phyloP scores from a whole-genome alignment of 2,113 vertebrate species.

The Thalassarche chlororhynchos region DNA sequence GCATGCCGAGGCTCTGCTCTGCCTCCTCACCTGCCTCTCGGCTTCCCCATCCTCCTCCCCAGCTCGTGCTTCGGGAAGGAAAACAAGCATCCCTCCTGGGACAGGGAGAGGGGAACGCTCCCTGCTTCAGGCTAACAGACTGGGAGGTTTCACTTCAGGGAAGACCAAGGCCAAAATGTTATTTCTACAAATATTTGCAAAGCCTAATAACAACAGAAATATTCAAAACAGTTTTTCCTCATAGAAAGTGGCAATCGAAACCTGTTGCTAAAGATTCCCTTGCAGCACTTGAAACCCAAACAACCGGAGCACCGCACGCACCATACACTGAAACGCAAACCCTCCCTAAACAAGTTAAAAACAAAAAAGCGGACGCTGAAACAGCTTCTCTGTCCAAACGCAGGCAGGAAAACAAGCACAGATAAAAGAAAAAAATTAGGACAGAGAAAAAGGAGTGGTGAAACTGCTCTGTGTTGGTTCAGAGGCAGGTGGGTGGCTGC shows the following conservation, averaged over 20 bases:
- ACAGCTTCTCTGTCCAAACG: background rate
- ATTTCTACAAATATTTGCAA: background rate
- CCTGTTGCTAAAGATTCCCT: background rate
- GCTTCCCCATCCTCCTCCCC: background rate
- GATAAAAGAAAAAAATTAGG: background rate
- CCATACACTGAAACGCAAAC: background rate
- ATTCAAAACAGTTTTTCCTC: background rate
- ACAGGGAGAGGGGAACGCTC: background rate
- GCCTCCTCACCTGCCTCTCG: background rate
- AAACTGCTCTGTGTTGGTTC: accelerated
- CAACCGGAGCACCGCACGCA: background rate
- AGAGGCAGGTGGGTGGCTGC: background rate
- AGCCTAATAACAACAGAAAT: background rate
- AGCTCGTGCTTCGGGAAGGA: background rate
- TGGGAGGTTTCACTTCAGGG: background rate
- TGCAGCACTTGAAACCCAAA: background rate
- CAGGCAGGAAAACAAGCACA: background rate
- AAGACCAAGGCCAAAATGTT: background rate
- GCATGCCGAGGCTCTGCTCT: background rate
- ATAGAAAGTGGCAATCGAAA: background rate
- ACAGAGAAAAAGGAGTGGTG: background rate
- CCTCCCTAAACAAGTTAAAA: background rate
- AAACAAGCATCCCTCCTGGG: background rate
- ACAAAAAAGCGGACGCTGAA: background rate
- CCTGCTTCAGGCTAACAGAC: background rate